phyloP scores from a whole-genome alignment of 2,888 invertebrate genomes.

The Ichneumon xanthorius region DNA sequence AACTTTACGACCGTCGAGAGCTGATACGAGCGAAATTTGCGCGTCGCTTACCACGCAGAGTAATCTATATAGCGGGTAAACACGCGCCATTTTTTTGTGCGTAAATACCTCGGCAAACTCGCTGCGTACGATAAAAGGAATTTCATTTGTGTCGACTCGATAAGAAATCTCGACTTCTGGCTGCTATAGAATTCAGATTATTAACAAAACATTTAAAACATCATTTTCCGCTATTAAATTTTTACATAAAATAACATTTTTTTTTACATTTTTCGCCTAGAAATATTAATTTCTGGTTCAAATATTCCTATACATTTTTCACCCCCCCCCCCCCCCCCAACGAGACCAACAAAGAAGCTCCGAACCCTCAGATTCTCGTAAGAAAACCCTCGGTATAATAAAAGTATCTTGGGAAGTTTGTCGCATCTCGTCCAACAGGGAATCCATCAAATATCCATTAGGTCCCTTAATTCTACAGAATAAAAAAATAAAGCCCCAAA shows the following conservation, averaged over 20 bases:
- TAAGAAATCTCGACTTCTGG: slow-evolving; percentile 14
- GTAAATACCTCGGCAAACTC: slow-evolving; percentile 1
- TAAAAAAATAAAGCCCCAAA: neutral
- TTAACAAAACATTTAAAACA: too few relatives aligned
- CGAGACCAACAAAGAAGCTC: slow-evolving; percentile 1
- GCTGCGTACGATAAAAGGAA: slow-evolving; percentile 28
- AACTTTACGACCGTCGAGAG: slow-evolving; percentile 37
- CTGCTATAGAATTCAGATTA: neutral
- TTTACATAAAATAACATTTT: too few relatives aligned
- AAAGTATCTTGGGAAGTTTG: slow-evolving; percentile 40
- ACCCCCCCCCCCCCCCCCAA: too few relatives aligned
- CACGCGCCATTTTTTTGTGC: slow-evolving; percentile 11
- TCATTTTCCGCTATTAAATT: too few relatives aligned
- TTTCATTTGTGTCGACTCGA: slow-evolving; percentile 16
- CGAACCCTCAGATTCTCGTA: neutral
- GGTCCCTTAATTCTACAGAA: neutral
- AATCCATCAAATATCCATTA: slow-evolving; percentile 56
- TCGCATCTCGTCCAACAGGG: slow-evolving; percentile 34
- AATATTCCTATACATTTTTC: too few relatives aligned
- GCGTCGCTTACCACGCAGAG: neutral
- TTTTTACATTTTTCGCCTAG: neutral
- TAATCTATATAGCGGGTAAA: neutral
- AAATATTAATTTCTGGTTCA: too few relatives aligned
- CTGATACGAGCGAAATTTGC: slow-evolving; percentile 20
- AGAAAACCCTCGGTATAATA: slow-evolving; percentile 1